Conservation (phyloP, 2,797 vertebrate species). For the Phaenicophaeus curvirostris region DNA sequence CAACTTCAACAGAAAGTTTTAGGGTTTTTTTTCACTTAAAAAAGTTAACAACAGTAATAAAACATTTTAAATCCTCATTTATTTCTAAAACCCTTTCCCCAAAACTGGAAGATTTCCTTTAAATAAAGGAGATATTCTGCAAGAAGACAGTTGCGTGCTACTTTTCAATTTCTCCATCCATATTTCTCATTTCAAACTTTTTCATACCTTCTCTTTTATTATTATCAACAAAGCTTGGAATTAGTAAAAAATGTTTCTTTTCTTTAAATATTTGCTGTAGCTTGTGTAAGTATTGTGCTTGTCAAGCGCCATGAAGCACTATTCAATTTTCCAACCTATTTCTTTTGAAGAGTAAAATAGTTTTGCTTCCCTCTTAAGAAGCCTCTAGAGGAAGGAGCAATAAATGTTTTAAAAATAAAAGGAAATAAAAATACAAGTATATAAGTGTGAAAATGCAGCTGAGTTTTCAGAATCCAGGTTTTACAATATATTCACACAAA, state of each 20-base stretch:
- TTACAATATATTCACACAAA: background rate
- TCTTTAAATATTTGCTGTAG: slow-evolving; percentile 62
- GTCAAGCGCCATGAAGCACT: slow-evolving; percentile 8
- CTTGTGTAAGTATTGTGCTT: slow-evolving; percentile 49
- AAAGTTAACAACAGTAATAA: background rate
- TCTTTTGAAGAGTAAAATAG: slow-evolving; percentile 47
- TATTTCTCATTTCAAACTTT: slow-evolving; percentile 31
- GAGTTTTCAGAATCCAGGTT: background rate
- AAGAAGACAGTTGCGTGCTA: background rate
- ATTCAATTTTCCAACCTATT: slow-evolving; percentile 54
- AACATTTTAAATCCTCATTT: background rate
- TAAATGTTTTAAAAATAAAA: background rate
- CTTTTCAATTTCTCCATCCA: background rate
- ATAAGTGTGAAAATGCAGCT: background rate
- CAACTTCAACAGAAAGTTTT: background rate
- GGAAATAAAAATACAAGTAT: background rate
- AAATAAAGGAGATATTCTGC: background rate
- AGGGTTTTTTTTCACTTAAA: background rate
- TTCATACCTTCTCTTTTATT: slow-evolving; percentile 27
- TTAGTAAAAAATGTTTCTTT: background rate
- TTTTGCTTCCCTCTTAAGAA: slow-evolving; percentile 33
- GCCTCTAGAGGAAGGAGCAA: slow-evolving; percentile 11
- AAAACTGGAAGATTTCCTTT: background rate
- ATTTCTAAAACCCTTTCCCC: background rate
- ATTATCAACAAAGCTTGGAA: background rate